Conservation (phyloP, 2,113 vertebrate species). For the Vanacampus margaritifer region DNA sequence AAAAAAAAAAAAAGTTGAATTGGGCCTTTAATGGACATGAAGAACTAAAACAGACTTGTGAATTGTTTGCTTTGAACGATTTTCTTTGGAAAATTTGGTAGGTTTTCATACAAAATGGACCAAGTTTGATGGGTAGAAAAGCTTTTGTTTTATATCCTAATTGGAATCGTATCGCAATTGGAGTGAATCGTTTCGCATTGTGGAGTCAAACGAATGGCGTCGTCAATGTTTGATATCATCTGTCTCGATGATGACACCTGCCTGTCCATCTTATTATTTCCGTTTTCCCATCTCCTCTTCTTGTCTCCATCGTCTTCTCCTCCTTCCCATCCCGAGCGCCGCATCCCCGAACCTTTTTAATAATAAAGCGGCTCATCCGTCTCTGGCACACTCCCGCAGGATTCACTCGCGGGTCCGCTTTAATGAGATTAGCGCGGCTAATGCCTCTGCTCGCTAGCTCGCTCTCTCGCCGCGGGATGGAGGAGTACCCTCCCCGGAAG, state of each 20-base stretch:
- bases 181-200: background rate
- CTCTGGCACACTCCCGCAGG: slow-evolving; percentile 55
- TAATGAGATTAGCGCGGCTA: slow-evolving; percentile 65
- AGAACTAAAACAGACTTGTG: background rate
- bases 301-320: background rate
- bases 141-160: background rate
- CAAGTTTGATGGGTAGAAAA: background rate
- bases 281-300: background rate
- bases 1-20: background rate
- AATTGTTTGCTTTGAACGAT: background rate
- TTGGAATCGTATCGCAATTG: background rate
- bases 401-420: slow-evolving; percentile 52
- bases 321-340: slow-evolving; percentile 6
- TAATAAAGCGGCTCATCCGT: slow-evolving; percentile 52
- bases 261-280: background rate
- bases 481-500: background rate
- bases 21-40: background rate
- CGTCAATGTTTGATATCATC: too few species aligned
- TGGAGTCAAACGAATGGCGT: too few species aligned
- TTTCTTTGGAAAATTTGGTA: background rate
- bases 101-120: background rate
- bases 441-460: slow-evolving; percentile 36
- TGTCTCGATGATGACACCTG: background rate
- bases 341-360: slow-evolving; percentile 44
- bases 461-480: background rate